A percentile compares a stretch with the other conserved stretches of the same genome.
phyloP scores from a whole-genome alignment of 1,140 invertebrate genomes.

The Polypedilum pembai region DNA sequence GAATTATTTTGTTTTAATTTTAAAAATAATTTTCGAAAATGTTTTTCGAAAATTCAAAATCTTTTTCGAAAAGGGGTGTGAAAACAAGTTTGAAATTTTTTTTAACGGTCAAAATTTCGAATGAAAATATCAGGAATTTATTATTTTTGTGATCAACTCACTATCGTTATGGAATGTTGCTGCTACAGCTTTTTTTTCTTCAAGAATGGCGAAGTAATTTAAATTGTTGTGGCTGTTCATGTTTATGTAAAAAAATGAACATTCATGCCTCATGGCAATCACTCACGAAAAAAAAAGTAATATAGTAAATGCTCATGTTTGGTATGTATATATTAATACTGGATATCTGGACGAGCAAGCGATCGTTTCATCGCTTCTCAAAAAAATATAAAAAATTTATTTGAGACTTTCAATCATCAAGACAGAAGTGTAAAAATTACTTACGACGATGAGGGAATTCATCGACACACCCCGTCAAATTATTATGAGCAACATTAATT shows the following conservation, averaged over 20 bases:
- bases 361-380: neutral
- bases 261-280: neutral
- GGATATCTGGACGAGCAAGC: neutral
- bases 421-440: neutral
- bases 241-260: neutral
- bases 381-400: neutral
- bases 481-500: neutral
- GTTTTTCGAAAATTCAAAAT: too few species aligned
- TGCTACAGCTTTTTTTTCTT: slow-evolving; percentile 12
- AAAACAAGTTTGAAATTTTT: too few species aligned
- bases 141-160: neutral
- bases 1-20: too few species aligned
- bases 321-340: neutral
- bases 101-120: too few species aligned
- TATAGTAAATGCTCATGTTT: neutral
- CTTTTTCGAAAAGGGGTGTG: too few species aligned
- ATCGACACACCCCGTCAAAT: neutral
- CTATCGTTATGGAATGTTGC: slow-evolving; percentile 1
- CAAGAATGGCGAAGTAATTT: slow-evolving; percentile 11
- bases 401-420: neutral
- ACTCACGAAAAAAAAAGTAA: neutral
- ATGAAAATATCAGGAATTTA: too few species aligned
- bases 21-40: too few species aligned
- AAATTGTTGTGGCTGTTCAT: neutral
- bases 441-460: neutral